Percentiles rank a stretch among this genome's conserved stretches.
Evolutionary conservation across 2,888 invertebrate genomes (phyloP).

Genomic region (Blomia tropicalis): DNA sequence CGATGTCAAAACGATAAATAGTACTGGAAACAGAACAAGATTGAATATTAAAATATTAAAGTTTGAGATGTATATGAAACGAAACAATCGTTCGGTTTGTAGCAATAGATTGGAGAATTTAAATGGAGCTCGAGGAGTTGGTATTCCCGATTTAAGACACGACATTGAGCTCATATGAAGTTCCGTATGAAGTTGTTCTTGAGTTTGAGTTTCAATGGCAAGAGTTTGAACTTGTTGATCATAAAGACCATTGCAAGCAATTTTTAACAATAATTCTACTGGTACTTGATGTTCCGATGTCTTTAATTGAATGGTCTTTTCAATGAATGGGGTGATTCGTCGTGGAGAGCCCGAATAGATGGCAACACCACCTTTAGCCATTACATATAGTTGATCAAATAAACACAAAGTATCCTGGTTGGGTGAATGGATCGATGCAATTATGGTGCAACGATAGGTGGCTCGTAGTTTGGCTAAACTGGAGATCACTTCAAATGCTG

Average conservation of each 20-base stretch:
- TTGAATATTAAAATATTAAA: background rate
- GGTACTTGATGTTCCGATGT: background rate
- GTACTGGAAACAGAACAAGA: background rate
- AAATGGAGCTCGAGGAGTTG: background rate
- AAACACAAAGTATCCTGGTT: conserved; percentile 3
- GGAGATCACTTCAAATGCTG: background rate
- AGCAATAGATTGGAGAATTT: background rate
- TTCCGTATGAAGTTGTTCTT: background rate
- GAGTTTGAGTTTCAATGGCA: background rate
- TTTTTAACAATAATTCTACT: background rate
- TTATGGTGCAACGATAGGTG: conserved; percentile 1
- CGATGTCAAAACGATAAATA: background rate
- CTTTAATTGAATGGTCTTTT: background rate
- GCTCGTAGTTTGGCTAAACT: background rate
- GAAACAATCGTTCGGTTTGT: background rate
- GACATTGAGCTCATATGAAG: background rate
- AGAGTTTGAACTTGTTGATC: no score
- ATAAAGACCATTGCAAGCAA: background rate
- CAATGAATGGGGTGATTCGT: background rate
- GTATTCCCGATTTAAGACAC: background rate
- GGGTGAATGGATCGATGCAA: conserved; percentile 21
- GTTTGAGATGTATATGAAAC: background rate
- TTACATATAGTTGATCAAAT: conserved; percentile 22
- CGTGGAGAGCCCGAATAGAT: conserved; percentile 22
- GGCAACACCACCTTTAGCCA: conserved; percentile 22